A percentile compares a stretch with the other conserved stretches of the same genome.
These are phyloP conservation scores for Oryzias melastigma DNA, from an alignment of 2,113 vertebrate species.

Conservation along the genomic window DNA sequence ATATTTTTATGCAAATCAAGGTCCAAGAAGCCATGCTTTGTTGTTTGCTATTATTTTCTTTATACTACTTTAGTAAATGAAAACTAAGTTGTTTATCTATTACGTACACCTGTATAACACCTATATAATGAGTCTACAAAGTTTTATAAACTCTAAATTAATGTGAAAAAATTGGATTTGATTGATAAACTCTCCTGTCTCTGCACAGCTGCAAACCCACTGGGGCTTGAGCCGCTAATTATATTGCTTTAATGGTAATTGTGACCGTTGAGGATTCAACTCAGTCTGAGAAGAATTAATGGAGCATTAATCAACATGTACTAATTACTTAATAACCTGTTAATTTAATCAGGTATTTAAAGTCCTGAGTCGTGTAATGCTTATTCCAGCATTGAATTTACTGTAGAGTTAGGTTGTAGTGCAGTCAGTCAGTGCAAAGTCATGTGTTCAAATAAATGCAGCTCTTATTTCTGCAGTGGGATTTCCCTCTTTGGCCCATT, in stretches of 20 bases:
- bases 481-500: slow-evolving; percentile 15
- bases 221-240: slow-evolving; percentile 61
- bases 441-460: slow-evolving; percentile 20
- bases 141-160: neutral
- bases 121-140: neutral
- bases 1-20: too few relatives aligned
- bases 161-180: slow-evolving; percentile 5
- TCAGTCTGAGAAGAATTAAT: slow-evolving; percentile 74
- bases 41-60: too few relatives aligned
- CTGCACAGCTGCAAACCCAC: slow-evolving; percentile 39
- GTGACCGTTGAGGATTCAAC: slow-evolving; percentile 65
- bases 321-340: slow-evolving; percentile 80
- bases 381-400: slow-evolving; percentile 54
- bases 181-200: slow-evolving; percentile 30
- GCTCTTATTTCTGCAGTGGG: slow-evolving; percentile 14
- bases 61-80: too few relatives aligned
- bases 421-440: slow-evolving; percentile 29
- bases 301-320: slow-evolving; percentile 77
- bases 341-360: slow-evolving; percentile 79
- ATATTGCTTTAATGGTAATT: slow-evolving; percentile 68
- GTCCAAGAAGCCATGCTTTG: too few relatives aligned
- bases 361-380: slow-evolving; percentile 70
- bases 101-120: too few relatives aligned
- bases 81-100: too few relatives aligned
- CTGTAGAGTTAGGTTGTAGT: neutral